Evolutionary conservation across 2,888 invertebrate species (phyloP), one percentile per base, ranked within the genome.

Genomic region (Ophioninae sp.): DNA sequence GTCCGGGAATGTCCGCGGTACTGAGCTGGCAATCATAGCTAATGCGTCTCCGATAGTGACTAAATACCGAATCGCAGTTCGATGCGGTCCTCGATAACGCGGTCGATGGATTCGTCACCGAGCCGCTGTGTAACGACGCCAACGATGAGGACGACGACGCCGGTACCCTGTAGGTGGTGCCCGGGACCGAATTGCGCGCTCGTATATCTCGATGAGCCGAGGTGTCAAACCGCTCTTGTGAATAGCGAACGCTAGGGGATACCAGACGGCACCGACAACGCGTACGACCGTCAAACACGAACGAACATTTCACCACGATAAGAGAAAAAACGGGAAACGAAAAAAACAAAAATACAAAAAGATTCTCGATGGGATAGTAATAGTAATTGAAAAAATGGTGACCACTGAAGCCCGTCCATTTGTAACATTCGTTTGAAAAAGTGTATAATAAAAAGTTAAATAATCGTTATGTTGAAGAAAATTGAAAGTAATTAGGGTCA

Each of bases 11-110:
- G 51, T 0, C 1, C 17, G 13, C 51, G 51, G 51, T 51, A 17
- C 17, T 51, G 13, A 13, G 17, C 17, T 51, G 87, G 90, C 91
- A 91, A 91, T 91, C 91, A 91, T 90, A 89, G 90, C 89, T 91
- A 90, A 91, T 91, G 91, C 90, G 90, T 89, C 91, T 89, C 91
- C 91, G 90, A 91, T 91, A 90, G 90, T 91, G 91, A 91, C 91
- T 91, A 91, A 91, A 91, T 90, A 91, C 90, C 90, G 90, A 91
- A 91, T 90, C 91, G 90, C 88, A 90, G 90, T 90, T 91, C 90
- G 90, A 91, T 91, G 91, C 87, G 88, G 87, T 89, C 86, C 90
- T 89, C 51, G 89, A 90, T 88, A 88, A 87, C 88, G 84, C 86
- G 85, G 78, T 51, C 68, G 68, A 69, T 22, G 22, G 56, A 20